These are phyloP conservation scores for Antechinus stuartii DNA, from an alignment of 2,113 vertebrate species.

Conservation along the genomic window DNA sequence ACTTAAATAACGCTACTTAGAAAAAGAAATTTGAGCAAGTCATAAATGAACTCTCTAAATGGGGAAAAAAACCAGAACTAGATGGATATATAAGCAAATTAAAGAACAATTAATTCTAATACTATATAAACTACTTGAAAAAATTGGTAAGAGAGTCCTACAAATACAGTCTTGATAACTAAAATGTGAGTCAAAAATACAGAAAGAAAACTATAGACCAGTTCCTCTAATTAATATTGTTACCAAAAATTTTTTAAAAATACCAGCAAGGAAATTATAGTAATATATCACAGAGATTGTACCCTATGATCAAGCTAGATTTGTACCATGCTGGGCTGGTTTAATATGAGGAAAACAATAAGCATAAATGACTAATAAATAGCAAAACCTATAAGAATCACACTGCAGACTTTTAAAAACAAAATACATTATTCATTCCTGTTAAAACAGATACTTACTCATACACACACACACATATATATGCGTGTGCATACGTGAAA, in stretches of 20 bases:
- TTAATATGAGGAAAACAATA: background rate
- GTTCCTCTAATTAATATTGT: background rate
- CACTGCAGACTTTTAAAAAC: no score
- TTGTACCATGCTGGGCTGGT: background rate
- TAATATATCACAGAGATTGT: background rate
- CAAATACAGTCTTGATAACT: no score
- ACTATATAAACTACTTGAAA: background rate
- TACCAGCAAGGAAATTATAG: background rate
- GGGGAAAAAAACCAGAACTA: background rate
- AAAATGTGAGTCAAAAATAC: no score
- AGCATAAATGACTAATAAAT: background rate
- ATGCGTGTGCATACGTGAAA: no score
- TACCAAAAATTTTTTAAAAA: background rate
- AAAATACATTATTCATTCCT: background rate
- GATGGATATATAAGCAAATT: background rate
- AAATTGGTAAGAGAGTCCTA: background rate
- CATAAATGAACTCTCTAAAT: background rate
- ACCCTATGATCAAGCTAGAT: background rate
- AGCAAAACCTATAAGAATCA: background rate
- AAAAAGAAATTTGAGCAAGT: background rate
- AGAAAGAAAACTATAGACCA: no score
- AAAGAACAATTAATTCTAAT: background rate
- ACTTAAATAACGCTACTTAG: background rate
- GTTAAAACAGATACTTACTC: background rate
- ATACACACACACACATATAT: no score